These are phyloP conservation scores for Chloropsis cyanopogon DNA, from an alignment of 2,113 vertebrate species.

Conservation along the genomic window DNA sequence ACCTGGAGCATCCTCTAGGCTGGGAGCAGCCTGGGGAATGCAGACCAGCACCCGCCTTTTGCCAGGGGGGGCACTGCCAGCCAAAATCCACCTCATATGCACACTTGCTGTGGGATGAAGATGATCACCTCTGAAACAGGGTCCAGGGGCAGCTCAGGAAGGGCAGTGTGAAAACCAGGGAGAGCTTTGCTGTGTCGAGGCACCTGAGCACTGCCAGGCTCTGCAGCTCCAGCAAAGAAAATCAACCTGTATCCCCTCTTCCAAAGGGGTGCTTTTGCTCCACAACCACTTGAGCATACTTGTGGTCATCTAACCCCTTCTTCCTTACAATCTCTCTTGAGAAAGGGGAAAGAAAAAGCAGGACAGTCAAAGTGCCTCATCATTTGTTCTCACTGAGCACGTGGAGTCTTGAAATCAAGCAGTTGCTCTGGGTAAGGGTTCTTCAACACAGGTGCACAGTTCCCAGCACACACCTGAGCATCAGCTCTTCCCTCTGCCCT, in stretches of 20 bases:
- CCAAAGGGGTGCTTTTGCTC: neutral
- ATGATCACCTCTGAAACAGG: neutral
- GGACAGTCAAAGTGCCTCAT: neutral
- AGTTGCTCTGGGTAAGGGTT: neutral
- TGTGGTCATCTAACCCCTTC: neutral
- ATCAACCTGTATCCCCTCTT: no score
- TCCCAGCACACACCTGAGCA: neutral
- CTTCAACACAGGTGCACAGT: neutral
- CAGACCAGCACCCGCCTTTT: neutral
- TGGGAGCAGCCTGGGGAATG: neutral
- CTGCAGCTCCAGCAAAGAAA: neutral
- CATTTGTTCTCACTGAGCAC: neutral
- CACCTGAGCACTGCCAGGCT: neutral
- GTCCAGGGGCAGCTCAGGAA: neutral
- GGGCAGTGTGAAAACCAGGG: neutral
- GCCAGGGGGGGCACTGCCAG: neutral
- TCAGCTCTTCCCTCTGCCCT: neutral
- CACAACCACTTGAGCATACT: neutral
- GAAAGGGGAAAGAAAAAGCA: neutral
- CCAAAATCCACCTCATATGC: neutral
- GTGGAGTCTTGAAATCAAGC: neutral
- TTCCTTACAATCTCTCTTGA: neutral
- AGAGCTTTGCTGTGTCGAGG: neutral
- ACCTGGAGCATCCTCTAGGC: neutral
- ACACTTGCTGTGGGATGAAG: rapidly evolving